phyloP scores from a whole-genome alignment of 2,113 vertebrate genomes.

The Phalacrocorax brasilianus region DNA sequence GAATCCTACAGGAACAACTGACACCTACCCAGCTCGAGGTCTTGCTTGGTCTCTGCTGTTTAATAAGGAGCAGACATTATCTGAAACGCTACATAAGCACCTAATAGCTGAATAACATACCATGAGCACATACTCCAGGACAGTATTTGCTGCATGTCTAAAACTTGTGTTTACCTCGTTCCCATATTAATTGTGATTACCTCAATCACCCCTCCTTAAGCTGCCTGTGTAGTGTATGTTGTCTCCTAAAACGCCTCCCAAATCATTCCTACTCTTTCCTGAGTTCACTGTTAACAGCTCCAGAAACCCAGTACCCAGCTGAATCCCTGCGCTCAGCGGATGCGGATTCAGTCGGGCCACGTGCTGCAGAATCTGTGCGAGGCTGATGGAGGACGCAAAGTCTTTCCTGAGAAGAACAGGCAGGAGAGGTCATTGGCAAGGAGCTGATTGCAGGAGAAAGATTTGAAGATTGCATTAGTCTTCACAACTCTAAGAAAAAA shows the following conservation, averaged over 20 bases:
- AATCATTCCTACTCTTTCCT: neutral
- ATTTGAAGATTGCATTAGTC: neutral
- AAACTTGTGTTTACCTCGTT: neutral
- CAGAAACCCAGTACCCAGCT: neutral
- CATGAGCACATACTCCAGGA: neutral
- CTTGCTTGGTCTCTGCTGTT: neutral
- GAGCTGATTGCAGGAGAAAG: neutral
- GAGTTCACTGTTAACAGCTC: neutral
- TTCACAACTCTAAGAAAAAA: neutral
- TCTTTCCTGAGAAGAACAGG: neutral
- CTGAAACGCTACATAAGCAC: neutral
- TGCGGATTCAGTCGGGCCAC: accelerated
- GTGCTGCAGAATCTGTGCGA: neutral
- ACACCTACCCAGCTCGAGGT: neutral
- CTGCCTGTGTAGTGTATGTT: neutral
- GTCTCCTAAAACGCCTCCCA: neutral
- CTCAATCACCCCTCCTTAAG: neutral
- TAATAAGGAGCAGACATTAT: neutral
- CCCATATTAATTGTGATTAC: neutral
- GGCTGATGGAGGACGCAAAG: neutral
- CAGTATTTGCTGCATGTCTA: neutral
- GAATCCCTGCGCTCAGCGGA: neutral
- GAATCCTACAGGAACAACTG: neutral
- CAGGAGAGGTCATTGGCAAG: neutral
- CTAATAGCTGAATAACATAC: neutral